These are phyloP conservation scores for Drosophila tani DNA, from an alignment of 1,140 invertebrate genomes.

Conservation along the genomic window DNA sequence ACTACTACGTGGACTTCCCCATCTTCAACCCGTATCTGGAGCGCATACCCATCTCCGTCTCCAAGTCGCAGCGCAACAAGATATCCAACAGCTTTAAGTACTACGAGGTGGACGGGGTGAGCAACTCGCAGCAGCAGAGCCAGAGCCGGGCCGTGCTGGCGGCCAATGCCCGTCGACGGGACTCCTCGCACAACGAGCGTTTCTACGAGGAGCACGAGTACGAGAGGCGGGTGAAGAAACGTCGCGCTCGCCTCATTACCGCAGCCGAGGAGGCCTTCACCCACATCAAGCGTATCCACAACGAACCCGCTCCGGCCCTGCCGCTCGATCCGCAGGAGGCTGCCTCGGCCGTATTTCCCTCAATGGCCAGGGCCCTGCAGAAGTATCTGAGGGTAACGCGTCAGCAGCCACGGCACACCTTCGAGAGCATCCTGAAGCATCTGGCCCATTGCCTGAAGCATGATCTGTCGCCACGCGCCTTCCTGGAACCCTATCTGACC, in stretches of 20 bases:
- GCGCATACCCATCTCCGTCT: slow-evolving; percentile 90
- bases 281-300: slow-evolving; percentile 94
- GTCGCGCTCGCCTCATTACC: slow-evolving; percentile 94
- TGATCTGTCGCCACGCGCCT: slow-evolving; percentile 96
- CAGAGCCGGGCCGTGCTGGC: slow-evolving; percentile 89
- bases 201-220: slow-evolving; percentile 99
- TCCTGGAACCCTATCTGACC: slow-evolving; percentile 94
- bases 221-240: slow-evolving; percentile 95
- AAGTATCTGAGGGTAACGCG: slow-evolving; percentile 98
- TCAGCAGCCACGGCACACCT: slow-evolving; percentile 97
- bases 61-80: slow-evolving; percentile 92
- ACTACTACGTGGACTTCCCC: slow-evolving; percentile 98
- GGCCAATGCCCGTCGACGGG: slow-evolving; percentile 89
- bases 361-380: slow-evolving; percentile 96
- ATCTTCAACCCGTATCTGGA: slow-evolving; percentile 99
- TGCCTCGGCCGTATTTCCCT: slow-evolving; percentile 98
- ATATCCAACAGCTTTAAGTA: slow-evolving; percentile 95
- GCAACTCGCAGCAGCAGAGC: slow-evolving; percentile 89
- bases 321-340: slow-evolving; percentile 97
- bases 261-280: slow-evolving; percentile 99
- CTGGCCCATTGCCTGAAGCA: slow-evolving; percentile 95
- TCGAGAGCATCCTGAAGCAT: slow-evolving; percentile 95
- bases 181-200: slow-evolving; percentile 97
- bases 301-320: slow-evolving; percentile 87
- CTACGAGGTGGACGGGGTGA: slow-evolving; percentile 97